Base-by-base conservation (phyloP, 2,888 invertebrate species). In the Tinea pellionella region DNA sequence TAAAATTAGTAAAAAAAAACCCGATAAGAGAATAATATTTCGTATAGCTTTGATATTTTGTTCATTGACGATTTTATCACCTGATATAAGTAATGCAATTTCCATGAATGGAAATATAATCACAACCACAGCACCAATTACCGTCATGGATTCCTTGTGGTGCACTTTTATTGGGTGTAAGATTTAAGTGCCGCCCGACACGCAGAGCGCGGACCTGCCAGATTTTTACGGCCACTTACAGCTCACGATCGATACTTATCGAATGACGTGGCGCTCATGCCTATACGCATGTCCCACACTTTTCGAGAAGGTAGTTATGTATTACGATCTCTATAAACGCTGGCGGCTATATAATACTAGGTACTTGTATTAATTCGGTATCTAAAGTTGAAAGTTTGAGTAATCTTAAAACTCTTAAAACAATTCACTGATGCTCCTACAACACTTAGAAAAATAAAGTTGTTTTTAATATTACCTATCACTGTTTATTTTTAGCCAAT, bases 151-250 rank as follows among this genome's bases (percentile, higher is more conserved):
- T 71, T 69, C 72, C 75, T 69, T 63, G 73, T 73, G 78, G 74
- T 75, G 80, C 75, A 79, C 78, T 79, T 86, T 86, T 85, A 86
- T 86, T 87, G 86, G 86, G 83, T 84, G 84, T 77, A 84, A 80
- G 76, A 80, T 84, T 85, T 85, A 85, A 85, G 84, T 87, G 85
- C 78, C 78, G 77, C 75, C 79, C 79, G 80, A 78, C 83, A 82
- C 82, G 80, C 74, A 67, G 72, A 72, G 70, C 67, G 74, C 72
- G 72, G 71, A 68, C 73, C 75, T 74, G 77, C 75, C 74, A 72
- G 74, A 77, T 80, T 81, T 80, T 84, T 78, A 85, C 78, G 73
- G 77, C 76, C 76, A 76, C 76, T 79, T 77, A 75, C 30, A 73
- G 68, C 29, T n/a, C 43, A 43, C 59, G 59, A 47, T 59, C 59